Evolutionary conservation across 2,888 invertebrate species (phyloP).

Genomic region (Ennomos quercinarius): DNA sequence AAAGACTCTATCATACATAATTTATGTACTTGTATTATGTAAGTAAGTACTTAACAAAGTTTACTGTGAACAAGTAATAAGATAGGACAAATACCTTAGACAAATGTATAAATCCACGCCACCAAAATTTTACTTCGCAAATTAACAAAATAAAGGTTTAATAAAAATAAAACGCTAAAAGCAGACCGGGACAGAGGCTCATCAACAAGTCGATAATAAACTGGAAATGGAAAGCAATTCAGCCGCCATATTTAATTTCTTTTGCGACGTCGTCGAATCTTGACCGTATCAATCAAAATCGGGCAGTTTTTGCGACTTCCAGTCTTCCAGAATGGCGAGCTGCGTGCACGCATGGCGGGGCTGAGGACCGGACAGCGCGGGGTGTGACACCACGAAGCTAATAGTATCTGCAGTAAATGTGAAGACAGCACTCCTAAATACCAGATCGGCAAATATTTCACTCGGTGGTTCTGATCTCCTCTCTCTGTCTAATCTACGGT

Average conservation of each 20-base stretch:
- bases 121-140: no score
- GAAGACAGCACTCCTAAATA: no score
- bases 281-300: slow-evolving; percentile 79
- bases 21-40: no score
- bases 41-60: no score
- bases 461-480: no score
- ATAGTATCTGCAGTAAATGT: no score
- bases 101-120: no score
- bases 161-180: slow-evolving; percentile 19
- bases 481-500: no score
- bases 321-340: slow-evolving; percentile 62
- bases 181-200: slow-evolving; percentile 32
- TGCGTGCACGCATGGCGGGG: slow-evolving; percentile 69
- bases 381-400: slow-evolving; percentile 38
- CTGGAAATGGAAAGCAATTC: slow-evolving; percentile 51
- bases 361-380: slow-evolving; percentile 39
- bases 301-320: slow-evolving; percentile 71
- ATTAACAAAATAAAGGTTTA: slow-evolving; percentile 8
- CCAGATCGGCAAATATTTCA: no score
- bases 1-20: no score
- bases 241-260: slow-evolving; percentile 56
- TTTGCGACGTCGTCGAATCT: slow-evolving; percentile 58
- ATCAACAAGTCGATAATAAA: slow-evolving; percentile 49
- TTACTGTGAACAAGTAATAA: no score
- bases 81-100: no score